Conservation (phyloP, 2,113 vertebrate genomes). For the Antigone vipio region DNA sequence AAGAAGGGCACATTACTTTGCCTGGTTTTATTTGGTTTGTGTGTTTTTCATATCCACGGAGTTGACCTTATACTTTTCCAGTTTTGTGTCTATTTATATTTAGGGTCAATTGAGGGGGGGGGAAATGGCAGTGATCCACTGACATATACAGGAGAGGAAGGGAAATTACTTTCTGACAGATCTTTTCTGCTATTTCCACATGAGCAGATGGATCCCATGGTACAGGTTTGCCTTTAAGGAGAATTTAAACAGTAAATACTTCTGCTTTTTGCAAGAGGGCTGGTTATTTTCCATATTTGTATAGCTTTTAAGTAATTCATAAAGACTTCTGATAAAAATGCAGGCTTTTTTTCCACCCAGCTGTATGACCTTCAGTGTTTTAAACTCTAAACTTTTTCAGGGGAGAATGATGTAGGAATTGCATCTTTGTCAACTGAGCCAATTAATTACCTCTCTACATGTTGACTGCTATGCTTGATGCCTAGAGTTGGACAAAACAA, state of each 20-base stretch:
- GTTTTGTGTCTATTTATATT: neutral
- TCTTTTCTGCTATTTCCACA: neutral
- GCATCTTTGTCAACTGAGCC: neutral
- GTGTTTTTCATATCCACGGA: neutral
- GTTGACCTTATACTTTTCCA: neutral
- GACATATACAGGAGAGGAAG: constrained; percentile 1
- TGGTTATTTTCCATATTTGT: neutral
- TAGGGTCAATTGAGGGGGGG: neutral
- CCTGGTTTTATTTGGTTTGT: neutral
- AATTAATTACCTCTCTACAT: neutral
- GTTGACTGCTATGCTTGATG: neutral
- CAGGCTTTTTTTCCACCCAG: neutral
- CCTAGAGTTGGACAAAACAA: neutral
- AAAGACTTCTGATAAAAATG: neutral
- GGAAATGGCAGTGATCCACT: constrained; percentile 3
- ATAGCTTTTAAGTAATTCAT: neutral
- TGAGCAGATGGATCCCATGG: neutral
- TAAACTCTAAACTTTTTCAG: neutral
- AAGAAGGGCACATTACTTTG: neutral
- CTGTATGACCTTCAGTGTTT: neutral
- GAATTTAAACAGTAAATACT: neutral
- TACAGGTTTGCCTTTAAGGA: constrained; percentile 29
- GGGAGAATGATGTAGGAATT: neutral
- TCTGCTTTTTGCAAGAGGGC: neutral
- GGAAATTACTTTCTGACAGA: constrained; percentile 4